Evolutionary conservation across 2,888 invertebrate genomes (phyloP).

Genomic region (Gryllus longicercus): DNA sequence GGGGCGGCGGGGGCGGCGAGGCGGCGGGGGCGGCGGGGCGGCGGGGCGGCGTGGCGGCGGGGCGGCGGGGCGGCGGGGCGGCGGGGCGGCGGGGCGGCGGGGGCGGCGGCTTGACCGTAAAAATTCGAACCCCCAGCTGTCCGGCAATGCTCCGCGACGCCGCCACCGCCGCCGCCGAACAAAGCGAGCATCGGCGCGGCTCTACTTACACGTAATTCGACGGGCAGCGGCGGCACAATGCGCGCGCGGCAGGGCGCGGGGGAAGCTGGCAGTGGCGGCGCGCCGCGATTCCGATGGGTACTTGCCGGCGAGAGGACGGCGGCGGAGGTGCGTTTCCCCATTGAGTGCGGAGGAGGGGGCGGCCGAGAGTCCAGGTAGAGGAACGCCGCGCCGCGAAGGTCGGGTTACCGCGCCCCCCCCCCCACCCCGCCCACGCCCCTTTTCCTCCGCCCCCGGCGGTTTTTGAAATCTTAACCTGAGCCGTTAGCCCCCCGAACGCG

Average conservation of each 20-base stretch:
- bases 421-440: neutral
- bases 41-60: too few relatives aligned
- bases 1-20: too few relatives aligned
- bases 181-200: neutral
- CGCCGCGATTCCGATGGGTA: neutral
- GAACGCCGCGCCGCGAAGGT: neutral
- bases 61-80: too few relatives aligned
- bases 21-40: too few relatives aligned
- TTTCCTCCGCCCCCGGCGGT: neutral
- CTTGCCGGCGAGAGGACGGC: neutral
- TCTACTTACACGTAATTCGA: neutral
- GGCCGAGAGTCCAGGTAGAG: neutral
- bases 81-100: too few relatives aligned
- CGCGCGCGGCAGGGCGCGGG: neutral
- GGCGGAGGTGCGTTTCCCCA: neutral
- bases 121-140: constrained; percentile 4
- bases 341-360: neutral
- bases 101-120: neutral
- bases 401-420: neutral
- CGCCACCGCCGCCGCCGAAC: neutral
- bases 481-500: neutral
- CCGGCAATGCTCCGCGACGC: neutral
- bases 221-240: neutral
- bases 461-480: constrained; percentile 1
- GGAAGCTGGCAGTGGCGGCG: neutral